These are phyloP conservation scores for Fulica atra DNA, from an alignment of 2,113 vertebrate genomes.

Conservation along the genomic window DNA sequence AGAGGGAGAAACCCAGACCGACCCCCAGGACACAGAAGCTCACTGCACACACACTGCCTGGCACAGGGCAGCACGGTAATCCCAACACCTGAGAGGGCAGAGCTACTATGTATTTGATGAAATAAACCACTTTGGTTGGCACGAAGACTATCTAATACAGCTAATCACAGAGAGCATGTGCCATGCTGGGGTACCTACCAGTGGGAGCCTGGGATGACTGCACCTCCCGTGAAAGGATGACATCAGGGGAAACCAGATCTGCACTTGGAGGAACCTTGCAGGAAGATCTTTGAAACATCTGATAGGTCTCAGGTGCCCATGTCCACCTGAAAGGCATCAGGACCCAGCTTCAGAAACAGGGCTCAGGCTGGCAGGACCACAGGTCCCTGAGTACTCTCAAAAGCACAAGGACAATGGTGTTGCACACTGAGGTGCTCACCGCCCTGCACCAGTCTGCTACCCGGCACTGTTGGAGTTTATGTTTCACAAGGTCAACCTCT, in stretches of 20 bases:
- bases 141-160: neutral
- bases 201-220: neutral
- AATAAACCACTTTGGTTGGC: neutral
- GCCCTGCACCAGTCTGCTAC: neutral
- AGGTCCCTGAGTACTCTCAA: fast-evolving
- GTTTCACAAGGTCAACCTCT: slow-evolving; percentile 10
- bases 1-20: neutral
- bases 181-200: fast-evolving
- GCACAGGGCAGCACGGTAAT: neutral
- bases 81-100: neutral
- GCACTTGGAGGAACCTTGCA: neutral
- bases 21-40: fast-evolving
- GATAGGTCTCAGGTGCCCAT: fast-evolving
- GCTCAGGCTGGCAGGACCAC: neutral
- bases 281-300: neutral
- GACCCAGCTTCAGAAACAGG: neutral
- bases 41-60: neutral
- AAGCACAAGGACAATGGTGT: fast-evolving
- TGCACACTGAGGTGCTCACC: fast-evolving
- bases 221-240: neutral
- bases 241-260: neutral
- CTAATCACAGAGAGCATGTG: neutral
- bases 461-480: fast-evolving
- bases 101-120: neutral
- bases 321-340: neutral